These are phyloP conservation scores for Artemia franciscana DNA, from an alignment of 1,140 invertebrate genomes.

Conservation along the genomic window DNA sequence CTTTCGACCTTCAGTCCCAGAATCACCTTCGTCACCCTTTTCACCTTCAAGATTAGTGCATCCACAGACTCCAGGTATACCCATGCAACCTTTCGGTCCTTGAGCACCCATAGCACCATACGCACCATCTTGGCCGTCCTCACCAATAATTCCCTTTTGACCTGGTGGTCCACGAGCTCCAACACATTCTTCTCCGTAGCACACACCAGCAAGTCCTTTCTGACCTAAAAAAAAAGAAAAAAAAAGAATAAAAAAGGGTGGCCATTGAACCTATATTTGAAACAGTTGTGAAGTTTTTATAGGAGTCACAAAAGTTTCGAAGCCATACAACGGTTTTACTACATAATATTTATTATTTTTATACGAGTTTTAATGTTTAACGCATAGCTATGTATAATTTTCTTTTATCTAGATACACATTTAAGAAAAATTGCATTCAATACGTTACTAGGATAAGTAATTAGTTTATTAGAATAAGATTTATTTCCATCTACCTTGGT, in stretches of 20 bases:
- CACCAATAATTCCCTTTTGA: neutral
- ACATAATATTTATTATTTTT: no score
- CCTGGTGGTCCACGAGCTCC: neutral
- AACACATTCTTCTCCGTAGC: neutral
- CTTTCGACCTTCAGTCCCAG: neutral
- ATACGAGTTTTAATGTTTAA: no score
- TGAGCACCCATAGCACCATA: neutral
- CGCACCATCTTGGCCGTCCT: neutral
- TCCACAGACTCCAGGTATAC: neutral
- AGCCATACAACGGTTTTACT: no score
- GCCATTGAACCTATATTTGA: no score
- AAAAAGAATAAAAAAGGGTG: neutral
- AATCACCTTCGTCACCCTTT: neutral
- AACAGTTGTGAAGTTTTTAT: no score
- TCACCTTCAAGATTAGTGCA: neutral
- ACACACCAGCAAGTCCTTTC: neutral
- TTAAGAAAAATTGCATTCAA: no score
- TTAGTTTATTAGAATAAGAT: no score
- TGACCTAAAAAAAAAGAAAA: neutral
- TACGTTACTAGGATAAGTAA: no score
- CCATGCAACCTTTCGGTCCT: neutral
- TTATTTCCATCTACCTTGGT: no score
- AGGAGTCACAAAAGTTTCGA: no score
- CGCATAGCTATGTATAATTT: no score
- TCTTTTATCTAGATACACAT: no score